Evolutionary conservation across 2,113 vertebrate species (phyloP).

Genomic region (Heloderma charlesbogerti): DNA sequence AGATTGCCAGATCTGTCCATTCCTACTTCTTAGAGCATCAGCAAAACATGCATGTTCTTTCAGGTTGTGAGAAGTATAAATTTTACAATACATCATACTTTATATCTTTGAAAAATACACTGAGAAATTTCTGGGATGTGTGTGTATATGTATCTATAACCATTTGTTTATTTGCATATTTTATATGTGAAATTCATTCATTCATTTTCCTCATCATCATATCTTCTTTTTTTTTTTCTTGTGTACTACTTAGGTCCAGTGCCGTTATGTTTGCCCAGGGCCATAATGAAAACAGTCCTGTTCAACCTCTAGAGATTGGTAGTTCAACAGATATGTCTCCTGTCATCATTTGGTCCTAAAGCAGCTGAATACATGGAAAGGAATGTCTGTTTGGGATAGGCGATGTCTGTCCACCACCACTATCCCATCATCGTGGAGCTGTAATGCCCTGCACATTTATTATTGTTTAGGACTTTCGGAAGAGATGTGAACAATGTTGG

Average conservation of each 20-base stretch:
- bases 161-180: conserved; percentile 63
- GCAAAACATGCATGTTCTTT: conserved; percentile 77
- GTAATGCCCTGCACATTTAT: neutral
- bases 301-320: neutral
- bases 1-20: too few species aligned
- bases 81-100: conserved; percentile 76
- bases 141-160: conserved; percentile 68
- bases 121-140: conserved; percentile 58
- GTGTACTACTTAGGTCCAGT: neutral
- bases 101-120: conserved; percentile 77
- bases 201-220: conserved; percentile 26
- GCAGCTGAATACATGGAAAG: neutral
- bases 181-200: conserved; percentile 21
- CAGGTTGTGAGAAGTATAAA: conserved; percentile 65
- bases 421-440: neutral
- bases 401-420: too few species aligned
- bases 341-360: neutral
- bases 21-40: conserved; percentile 56
- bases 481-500: neutral
- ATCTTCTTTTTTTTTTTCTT: neutral
- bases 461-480: neutral
- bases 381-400: neutral
- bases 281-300: neutral
- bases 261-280: neutral
- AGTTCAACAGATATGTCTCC: neutral